phyloP scores from a whole-genome alignment of 1,140 invertebrate genomes.

The Anastrepha ludens region DNA sequence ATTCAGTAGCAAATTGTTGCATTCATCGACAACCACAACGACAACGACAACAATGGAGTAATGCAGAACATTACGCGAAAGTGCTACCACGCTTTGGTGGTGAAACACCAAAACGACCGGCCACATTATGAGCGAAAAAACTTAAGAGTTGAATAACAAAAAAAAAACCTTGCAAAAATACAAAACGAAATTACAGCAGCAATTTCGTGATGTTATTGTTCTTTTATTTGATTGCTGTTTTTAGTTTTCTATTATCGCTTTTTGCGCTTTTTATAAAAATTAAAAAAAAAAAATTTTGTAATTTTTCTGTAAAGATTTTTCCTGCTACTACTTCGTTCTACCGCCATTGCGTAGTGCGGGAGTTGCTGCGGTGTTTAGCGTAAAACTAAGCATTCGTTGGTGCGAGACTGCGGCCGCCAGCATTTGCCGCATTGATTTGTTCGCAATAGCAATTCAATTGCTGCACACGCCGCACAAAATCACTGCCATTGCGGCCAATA shows the following conservation, averaged over 20 bases:
- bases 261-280: not conserved
- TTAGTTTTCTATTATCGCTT: not conserved
- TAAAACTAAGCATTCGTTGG: not conserved
- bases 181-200: conserved; percentile 35
- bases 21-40: conserved; percentile 60
- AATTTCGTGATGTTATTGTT: conserved; percentile 52
- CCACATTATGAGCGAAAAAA: not conserved
- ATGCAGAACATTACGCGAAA: conserved; percentile 55
- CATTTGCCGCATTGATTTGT: conserved; percentile 21
- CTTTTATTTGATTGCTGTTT: conserved; percentile 24
- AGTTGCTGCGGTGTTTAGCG: not conserved
- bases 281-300: not conserved
- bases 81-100: conserved; percentile 46
- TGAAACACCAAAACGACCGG: not conserved
- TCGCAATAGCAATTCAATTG: conserved; percentile 51
- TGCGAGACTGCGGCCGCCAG: not conserved
- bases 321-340: not conserved
- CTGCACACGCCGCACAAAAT: not conserved
- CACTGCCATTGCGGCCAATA: conserved; percentile 6
- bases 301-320: not conserved
- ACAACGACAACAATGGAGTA: conserved; percentile 36
- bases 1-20: conserved; percentile 73
- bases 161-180: not conserved
- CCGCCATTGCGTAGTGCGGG: conserved; percentile 19
- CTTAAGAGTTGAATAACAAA: not conserved